Conservation (phyloP, 2,113 vertebrate genomes). For the Lepus timidus region DNA sequence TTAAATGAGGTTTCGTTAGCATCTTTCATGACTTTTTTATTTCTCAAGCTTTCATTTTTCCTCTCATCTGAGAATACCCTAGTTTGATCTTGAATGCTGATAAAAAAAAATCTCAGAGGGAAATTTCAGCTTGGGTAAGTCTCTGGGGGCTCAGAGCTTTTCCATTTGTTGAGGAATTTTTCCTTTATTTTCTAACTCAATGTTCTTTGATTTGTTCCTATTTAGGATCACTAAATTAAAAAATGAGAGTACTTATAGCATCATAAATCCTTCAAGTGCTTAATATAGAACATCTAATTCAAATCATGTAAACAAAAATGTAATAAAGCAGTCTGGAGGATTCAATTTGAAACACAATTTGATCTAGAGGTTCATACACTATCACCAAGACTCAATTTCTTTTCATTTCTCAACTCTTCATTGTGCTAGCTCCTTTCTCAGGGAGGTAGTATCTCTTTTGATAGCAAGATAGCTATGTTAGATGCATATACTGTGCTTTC, state of each 20-base stretch:
- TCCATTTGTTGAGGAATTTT: not conserved
- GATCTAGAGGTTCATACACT: not conserved
- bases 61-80: not conserved
- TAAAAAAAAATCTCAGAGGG: not conserved
- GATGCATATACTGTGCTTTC: not conserved
- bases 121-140: not conserved
- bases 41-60: not conserved
- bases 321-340: not conserved
- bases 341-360: not conserved
- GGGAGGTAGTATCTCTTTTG: not conserved
- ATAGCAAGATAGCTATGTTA: not conserved
- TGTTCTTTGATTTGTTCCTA: conserved; percentile 34
- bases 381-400: not conserved
- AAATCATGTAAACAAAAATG: conserved; percentile 20
- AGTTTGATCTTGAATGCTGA: not conserved
- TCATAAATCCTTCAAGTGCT: not conserved
- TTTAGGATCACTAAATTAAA: not conserved
- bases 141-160: conserved; percentile 15
- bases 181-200: not conserved
- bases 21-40: conserved; percentile 30
- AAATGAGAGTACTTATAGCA: not conserved
- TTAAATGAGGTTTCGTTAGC: conserved; percentile 20
- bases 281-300: conserved; percentile 29
- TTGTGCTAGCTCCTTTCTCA: conserved; percentile 8
- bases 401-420: not conserved